Percentiles rank a stretch among this genome's conserved stretches.
Evolutionary conservation across 2,888 invertebrate species (phyloP).

Genomic region (Agrotis segetum): DNA sequence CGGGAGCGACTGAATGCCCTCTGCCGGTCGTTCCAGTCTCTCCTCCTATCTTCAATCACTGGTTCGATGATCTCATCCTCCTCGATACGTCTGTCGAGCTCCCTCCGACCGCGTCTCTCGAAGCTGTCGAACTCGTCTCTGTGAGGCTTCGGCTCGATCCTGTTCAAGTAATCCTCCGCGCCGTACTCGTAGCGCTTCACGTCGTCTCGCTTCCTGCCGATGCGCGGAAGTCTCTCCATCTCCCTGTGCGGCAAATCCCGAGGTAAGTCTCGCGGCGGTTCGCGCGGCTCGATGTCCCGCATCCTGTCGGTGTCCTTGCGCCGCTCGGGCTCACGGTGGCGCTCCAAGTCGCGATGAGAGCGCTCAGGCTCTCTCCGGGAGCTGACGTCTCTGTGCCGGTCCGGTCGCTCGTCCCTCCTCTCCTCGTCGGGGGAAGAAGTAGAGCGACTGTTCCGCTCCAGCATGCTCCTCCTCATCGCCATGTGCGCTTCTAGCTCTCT

Average conservation of each 20-base stretch:
- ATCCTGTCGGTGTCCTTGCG: constrained; percentile 83
- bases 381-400: constrained; percentile 84
- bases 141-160: constrained; percentile 82
- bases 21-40: constrained; percentile 87
- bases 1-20: constrained; percentile 88
- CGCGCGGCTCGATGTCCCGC: constrained; percentile 74
- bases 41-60: constrained; percentile 83
- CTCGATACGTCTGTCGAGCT: constrained; percentile 85
- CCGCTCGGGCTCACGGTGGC: constrained; percentile 80
- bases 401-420: constrained; percentile 87
- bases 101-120: constrained; percentile 81
- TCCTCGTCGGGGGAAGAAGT: constrained; percentile 90
- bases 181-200: constrained; percentile 86
- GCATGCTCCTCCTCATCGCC: constrained; percentile 88
- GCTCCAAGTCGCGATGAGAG: constrained; percentile 83
- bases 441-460: constrained; percentile 89
- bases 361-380: constrained; percentile 87
- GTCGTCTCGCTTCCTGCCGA: constrained; percentile 86
- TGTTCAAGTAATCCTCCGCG: constrained; percentile 85
- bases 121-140: constrained; percentile 85
- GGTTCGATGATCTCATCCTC: constrained; percentile 88
- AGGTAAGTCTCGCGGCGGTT: constrained; percentile 59
- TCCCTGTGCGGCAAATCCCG: constrained; percentile 78
- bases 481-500: constrained; percentile 90
- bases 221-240: constrained; percentile 86